Conservation (phyloP, 2,888 invertebrate species). For the Caenorhabditis auriculariae region DNA sequence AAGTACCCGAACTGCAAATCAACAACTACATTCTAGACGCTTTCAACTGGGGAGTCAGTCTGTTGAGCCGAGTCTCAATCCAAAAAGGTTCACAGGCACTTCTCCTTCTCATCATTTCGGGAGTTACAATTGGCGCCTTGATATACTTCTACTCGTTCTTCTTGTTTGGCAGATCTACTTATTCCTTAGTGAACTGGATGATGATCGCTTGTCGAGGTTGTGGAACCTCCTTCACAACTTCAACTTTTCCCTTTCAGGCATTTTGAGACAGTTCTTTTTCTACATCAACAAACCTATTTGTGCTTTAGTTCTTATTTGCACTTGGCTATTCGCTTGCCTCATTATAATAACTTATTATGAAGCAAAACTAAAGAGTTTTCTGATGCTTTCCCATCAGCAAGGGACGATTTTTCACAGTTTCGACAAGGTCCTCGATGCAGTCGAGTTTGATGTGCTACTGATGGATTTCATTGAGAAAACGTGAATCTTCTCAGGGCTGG, state of each 20-base stretch:
- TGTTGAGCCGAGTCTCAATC: no score
- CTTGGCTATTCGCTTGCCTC: slow-evolving; percentile 25
- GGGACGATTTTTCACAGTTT: slow-evolving; percentile 34
- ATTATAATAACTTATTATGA: slow-evolving; percentile 29
- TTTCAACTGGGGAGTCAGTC: slow-evolving; percentile 22
- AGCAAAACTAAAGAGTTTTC: slow-evolving; percentile 36
- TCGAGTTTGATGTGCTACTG: slow-evolving; percentile 6
- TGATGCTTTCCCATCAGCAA: slow-evolving; percentile 28
- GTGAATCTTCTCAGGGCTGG: slow-evolving; percentile 19
- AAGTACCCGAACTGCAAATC: slow-evolving; percentile 31
- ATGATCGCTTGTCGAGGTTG: slow-evolving; percentile 10
- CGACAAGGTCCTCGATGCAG: slow-evolving; percentile 32
- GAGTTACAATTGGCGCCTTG: slow-evolving; percentile 18
- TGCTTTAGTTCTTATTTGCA: slow-evolving; percentile 15
- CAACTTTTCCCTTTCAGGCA: background rate
- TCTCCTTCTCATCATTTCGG: slow-evolving; percentile 11
- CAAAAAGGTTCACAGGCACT: slow-evolving; percentile 15
- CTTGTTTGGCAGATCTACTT: slow-evolving; percentile 5
- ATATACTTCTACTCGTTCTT: slow-evolving; percentile 21
- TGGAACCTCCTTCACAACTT: background rate
- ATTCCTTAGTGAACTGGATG: slow-evolving; percentile 19
- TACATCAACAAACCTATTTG: slow-evolving; percentile 23
- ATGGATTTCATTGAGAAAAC: background rate
- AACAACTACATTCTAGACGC: slow-evolving; percentile 33
- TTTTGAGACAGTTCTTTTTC: slow-evolving; percentile 19